Evolutionary conservation across 30 jellyfish, hydroid and myxozoan genomes (phyloP), one percentile per base, ranked within the genome.

Genomic region (Hydractinia echinata): DNA sequence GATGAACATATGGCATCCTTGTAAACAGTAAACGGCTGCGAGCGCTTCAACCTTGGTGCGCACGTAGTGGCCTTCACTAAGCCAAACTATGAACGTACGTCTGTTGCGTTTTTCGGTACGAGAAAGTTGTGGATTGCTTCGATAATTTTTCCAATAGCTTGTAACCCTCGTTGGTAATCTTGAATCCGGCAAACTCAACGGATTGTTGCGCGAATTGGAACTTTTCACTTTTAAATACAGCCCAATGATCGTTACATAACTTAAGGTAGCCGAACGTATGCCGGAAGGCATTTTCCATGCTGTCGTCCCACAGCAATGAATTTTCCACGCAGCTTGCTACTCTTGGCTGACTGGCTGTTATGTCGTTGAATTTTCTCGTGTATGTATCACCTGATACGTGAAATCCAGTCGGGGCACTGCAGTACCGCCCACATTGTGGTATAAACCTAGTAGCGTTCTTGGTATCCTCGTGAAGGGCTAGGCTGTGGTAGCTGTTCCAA

Each of bases 401-500:
- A 86, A 67, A 86, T 8, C 95, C 94, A 76, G 30, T 54, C 44
- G 94, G 95, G 14, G 67, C 87, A 13, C 88, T 30, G n/a, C 88
- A 83, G 54, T 67, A 86, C 20, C 94, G 55, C 14, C 93, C 94
- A 94, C 95, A 80, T 55, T 72, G 84, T 10, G 89, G 72, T 54
- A 87, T 87, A 51, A 82, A 87, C 4, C 2, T 30, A 30, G 44
- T 30, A 30, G 73, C 76, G 48, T 66, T 50, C 39, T 66, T 67
- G 20, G 84, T 74, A 7, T 66, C 82, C 18, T 30, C 55, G 53
- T 19, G 16, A 9, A 86, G 76, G 19, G 87, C 61, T 13, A 81
- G 73, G 72, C 89, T 82, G 79, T 87, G 84, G 72, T 87, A 87
- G 9, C 95, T 89, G 72, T 81, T 82, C 95, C 95, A 82, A 44